Conservation (phyloP, 2,797 vertebrate genomes). For the Mionectes olivaceus region DNA sequence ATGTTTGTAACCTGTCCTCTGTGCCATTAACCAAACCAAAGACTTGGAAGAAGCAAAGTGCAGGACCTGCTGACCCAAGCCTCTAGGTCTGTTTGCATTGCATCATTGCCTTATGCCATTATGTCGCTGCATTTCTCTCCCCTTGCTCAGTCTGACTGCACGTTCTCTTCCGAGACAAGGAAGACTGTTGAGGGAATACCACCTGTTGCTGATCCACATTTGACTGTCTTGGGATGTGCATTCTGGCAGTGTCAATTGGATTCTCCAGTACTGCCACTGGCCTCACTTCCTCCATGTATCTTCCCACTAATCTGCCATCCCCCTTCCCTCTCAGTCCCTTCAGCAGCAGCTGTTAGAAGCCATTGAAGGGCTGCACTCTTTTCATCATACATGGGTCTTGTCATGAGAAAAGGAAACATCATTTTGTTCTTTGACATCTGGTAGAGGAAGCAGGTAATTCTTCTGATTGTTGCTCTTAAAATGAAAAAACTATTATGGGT, state of each 20-base stretch:
- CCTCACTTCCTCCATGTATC: background rate
- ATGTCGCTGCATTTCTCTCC: background rate
- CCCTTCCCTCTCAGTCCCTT: background rate
- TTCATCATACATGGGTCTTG: background rate
- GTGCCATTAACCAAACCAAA: background rate
- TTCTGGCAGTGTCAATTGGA: background rate
- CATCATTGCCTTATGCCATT: background rate
- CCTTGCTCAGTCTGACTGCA: background rate
- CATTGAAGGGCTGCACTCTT: background rate
- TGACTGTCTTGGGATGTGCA: background rate
- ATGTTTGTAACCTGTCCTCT: background rate
- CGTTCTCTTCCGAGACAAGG: background rate
- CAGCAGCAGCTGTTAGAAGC: background rate
- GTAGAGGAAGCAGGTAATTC: background rate
- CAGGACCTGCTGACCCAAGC: background rate
- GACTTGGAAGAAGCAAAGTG: background rate
- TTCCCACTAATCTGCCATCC: background rate
- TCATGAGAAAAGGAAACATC: background rate
- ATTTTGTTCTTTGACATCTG: background rate
- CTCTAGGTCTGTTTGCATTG: background rate
- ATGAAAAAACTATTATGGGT: conserved; percentile 25
- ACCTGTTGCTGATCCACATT: background rate
- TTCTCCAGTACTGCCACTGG: background rate
- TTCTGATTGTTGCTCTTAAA: conserved; percentile 27
- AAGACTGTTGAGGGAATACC: background rate